Conservation (phyloP, 2,888 invertebrate genomes). For the Hydriomena furcata region DNA sequence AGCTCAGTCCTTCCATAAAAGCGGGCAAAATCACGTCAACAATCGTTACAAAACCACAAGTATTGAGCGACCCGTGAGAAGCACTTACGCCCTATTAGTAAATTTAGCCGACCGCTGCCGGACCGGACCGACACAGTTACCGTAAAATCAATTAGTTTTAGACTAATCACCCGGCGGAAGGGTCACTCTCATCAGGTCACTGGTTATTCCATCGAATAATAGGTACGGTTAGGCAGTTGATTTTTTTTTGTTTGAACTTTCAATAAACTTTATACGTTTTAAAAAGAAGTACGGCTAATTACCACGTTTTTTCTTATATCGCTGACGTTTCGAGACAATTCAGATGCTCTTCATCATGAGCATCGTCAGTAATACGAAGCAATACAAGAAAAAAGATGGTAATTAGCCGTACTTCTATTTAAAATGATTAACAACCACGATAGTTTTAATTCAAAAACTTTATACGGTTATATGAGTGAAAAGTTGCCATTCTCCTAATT, state of each 20-base stretch:
- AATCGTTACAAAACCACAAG: constrained; percentile 27
- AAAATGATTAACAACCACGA: too few relatives aligned
- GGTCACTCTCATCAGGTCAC: constrained; percentile 45
- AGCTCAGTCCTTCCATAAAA: background rate
- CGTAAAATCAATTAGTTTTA: constrained; percentile 52
- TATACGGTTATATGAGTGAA: too few relatives aligned
- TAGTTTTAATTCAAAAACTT: too few relatives aligned
- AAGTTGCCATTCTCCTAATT: too few relatives aligned
- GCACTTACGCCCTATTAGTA: constrained; percentile 29
- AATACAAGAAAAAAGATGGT: too few relatives aligned
- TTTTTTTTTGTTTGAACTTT: constrained; percentile 14
- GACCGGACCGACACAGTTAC: constrained; percentile 20
- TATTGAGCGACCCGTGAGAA: constrained; percentile 23
- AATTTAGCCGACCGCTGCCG: constrained; percentile 19
- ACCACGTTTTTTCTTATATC: too few relatives aligned
- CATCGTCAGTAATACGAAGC: too few relatives aligned
- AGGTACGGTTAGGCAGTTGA: constrained; percentile 14
- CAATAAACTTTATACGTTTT: background rate
- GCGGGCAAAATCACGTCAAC: constrained; percentile 13
- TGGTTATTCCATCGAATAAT: constrained; percentile 33
- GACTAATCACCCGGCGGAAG: constrained; percentile 48
- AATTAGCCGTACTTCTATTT: too few relatives aligned
- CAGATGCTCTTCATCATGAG: too few relatives aligned
- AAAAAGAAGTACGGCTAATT: too few relatives aligned
- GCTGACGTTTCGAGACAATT: too few relatives aligned